Evolutionary conservation across 1,140 invertebrate genomes (phyloP), one percentile per base, ranked within the genome.

Genomic region (Calliopsis andreniformis): DNA sequence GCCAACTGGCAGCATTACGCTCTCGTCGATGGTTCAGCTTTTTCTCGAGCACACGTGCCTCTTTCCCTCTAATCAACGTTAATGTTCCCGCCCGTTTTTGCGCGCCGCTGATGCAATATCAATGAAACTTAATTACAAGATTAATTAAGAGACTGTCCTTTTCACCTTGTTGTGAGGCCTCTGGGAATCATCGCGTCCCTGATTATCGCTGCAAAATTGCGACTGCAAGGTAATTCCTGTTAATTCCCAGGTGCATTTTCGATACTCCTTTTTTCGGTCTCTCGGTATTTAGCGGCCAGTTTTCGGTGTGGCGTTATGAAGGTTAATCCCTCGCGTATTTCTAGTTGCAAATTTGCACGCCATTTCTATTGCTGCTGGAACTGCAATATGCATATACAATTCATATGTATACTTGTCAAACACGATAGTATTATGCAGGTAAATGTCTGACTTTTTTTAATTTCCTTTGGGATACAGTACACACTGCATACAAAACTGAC

Each of bases 91-190:
- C 25, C 16, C 23, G 35, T 53, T 70, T 59, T 35, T 30, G 16
- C 35, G 25, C 12, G 14, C 43, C 55, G 32, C 30, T 10, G 43
- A 3, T 20, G 20, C 23, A 47, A 35, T n/a, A 47, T 49, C 42
- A 18, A 25, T n/a, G 45, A 32, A 56, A 23, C 20, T 75, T 75
- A 55, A 75, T 75, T 56, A 64, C 62, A 1, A 23, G 71, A 56
- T 55, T 56, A 75, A 67, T 75, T 67, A 75, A 67, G 32, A 18
- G 39, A 56, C 18, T 32, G 30, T 1, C 39, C 12, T 20, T 55
- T 55, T 73, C 49, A 10, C 35, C 28, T 32, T 39, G 28, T 39
- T 18, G 1, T 8, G 6, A 7, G 47, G 3, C 45, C 45, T 8
- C 20, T 0, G 58, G 43, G 23, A 25, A 30, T 20, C 20, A n/a